phyloP scores from a whole-genome alignment of 1,140 invertebrate genomes.

The Papilio dardanus region DNA sequence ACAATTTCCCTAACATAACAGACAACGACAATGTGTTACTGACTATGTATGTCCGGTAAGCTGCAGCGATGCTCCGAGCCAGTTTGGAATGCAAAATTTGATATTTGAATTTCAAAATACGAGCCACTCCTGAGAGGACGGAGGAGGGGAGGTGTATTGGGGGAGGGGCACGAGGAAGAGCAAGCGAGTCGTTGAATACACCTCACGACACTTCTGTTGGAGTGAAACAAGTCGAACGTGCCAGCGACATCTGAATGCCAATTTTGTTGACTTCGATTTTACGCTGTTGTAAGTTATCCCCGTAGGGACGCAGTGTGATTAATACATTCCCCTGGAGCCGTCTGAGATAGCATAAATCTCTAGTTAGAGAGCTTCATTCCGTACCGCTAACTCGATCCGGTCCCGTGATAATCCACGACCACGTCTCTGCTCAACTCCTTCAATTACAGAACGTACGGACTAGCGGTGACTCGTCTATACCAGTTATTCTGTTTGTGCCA shows the following conservation, averaged over 20 bases:
- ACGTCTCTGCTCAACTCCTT: constrained; percentile 21
- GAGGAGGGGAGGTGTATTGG: not conserved
- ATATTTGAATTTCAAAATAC: constrained; percentile 79
- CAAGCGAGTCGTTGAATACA: constrained; percentile 53
- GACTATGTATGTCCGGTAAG: constrained; percentile 46
- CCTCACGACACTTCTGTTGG: constrained; percentile 64
- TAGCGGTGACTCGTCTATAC: constrained; percentile 7
- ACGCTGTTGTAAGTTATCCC: constrained; percentile 30
- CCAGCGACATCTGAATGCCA: constrained; percentile 62
- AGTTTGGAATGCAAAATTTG: constrained; percentile 75
- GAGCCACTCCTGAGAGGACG: constrained; percentile 49
- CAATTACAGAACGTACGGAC: constrained; percentile 13
- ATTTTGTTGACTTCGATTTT: constrained; percentile 55
- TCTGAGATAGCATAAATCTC: constrained; percentile 31
- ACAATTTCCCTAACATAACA: constrained; percentile 10
- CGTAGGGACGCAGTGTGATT: constrained; percentile 27
- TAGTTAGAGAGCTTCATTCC: constrained; percentile 36
- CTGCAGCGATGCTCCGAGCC: constrained; percentile 52
- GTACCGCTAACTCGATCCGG: constrained; percentile 35
- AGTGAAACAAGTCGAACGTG: constrained; percentile 67
- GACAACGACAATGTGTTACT: constrained; percentile 31
- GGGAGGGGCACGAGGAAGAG: not conserved
- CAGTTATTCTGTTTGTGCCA: not conserved
- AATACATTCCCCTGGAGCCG: constrained; percentile 29
- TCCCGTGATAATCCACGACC: constrained; percentile 37